These are phyloP conservation scores for Xanthorhoe designata DNA, from an alignment of 2,888 invertebrate species.

Conservation along the genomic window DNA sequence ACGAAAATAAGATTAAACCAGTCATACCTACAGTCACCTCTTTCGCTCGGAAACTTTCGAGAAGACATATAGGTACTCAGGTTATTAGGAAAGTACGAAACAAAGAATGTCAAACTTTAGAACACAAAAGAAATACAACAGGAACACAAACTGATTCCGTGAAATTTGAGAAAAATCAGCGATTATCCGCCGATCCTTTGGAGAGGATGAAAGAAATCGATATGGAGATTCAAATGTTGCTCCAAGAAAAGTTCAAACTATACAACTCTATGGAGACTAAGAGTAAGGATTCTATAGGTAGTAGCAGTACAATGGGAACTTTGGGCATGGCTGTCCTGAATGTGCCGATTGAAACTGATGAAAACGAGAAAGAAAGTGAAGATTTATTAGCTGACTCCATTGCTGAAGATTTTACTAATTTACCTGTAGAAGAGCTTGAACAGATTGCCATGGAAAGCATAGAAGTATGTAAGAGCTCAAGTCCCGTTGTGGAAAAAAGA, in stretches of 20 bases:
- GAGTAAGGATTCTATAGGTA: conserved; percentile 46
- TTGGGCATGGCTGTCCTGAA: conserved; percentile 78
- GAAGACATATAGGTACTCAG: conserved; percentile 60
- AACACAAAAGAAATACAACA: conserved; percentile 50
- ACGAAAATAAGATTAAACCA: conserved; percentile 53
- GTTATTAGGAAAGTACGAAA: conserved; percentile 54
- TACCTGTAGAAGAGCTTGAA: conserved; percentile 76
- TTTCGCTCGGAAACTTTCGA: conserved; percentile 49
- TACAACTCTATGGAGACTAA: conserved; percentile 81
- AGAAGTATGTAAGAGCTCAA: conserved; percentile 44
- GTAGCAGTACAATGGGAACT: conserved; percentile 56
- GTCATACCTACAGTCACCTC: conserved; percentile 39
- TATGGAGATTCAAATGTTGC: conserved; percentile 82
- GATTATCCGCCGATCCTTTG: conserved; percentile 67
- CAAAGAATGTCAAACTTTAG: conserved; percentile 67
- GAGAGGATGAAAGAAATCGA: conserved; percentile 87
- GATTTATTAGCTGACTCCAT: conserved; percentile 61
- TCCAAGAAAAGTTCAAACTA: conserved; percentile 85
- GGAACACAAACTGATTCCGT: conserved; percentile 65
- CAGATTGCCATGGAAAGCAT: conserved; percentile 71
- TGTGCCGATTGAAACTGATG: conserved; percentile 56
- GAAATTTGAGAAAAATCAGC: conserved; percentile 44
- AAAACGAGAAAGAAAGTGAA: conserved; percentile 33
- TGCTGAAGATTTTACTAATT: conserved; percentile 70
- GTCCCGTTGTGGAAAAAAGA: conserved; percentile 50